phyloP scores from a whole-genome alignment of 2,888 invertebrate species.

The Creontiades dilutus region DNA sequence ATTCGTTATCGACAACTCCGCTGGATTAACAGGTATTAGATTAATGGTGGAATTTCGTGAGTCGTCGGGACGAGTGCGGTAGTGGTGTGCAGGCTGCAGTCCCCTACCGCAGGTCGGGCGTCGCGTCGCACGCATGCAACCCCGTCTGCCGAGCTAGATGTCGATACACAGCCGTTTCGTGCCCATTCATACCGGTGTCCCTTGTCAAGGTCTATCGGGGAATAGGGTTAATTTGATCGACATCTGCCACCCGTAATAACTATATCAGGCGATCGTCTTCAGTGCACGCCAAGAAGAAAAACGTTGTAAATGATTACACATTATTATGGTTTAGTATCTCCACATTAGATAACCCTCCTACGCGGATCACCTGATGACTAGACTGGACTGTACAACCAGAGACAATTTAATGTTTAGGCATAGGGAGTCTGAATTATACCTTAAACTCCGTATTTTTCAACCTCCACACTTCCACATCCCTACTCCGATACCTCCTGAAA shows the following conservation, averaged over 20 bases:
- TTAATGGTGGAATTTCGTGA: conserved; percentile 48
- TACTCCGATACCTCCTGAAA: too few relatives aligned
- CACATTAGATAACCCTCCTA: too few relatives aligned
- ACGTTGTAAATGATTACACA: too few relatives aligned
- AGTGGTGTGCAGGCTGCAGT: conserved; percentile 70
- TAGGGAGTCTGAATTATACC: too few relatives aligned
- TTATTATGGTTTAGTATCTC: too few relatives aligned
- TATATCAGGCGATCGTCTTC: neutral
- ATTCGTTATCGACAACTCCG: conserved; percentile 1
- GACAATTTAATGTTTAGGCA: too few relatives aligned
- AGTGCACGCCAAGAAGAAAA: too few relatives aligned
- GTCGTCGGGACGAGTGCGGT: conserved; percentile 65
- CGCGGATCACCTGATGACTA: too few relatives aligned
- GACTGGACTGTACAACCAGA: too few relatives aligned
- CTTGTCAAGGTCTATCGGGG: conserved; percentile 31
- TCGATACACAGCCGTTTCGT: conserved; percentile 5
- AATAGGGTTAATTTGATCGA: conserved; percentile 7
- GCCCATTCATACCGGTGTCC: conserved; percentile 24
- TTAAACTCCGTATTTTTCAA: too few relatives aligned
- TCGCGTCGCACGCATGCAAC: neutral
- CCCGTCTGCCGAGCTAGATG: neutral
- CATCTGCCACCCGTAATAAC: neutral
- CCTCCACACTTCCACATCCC: too few relatives aligned
- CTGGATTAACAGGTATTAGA: conserved; percentile 36
- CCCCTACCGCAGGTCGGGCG: conserved; percentile 14